Base-by-base conservation (phyloP, 2,113 vertebrate species). In the Rhegmatorhina hoffmannsi region DNA sequence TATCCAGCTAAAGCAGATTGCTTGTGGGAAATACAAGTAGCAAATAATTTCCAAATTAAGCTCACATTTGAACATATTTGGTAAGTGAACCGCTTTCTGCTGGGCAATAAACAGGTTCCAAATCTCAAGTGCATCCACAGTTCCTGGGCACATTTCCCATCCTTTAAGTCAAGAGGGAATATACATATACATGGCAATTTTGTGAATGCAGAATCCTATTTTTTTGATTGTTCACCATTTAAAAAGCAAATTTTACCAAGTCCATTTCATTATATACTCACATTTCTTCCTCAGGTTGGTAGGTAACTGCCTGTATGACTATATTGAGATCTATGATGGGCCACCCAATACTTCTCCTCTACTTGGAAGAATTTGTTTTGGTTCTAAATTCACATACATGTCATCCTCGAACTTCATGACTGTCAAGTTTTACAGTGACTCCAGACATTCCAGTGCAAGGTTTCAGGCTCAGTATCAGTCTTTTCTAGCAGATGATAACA, bases 391-490 rank as follows among this genome's bases (percentile, higher is more conserved):
- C 17, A 93, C 78, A 0, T 97, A 97, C 81, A 97, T 60, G 1
- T 98, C 98, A 3, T 96, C 97, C 1, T 98, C 97, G 13, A 98
- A 98, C 84, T 96, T 98, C 44, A 66, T 98, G 91, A 89, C 96
- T 3, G 19, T 98, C 17, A 97, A 59, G 58, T 98, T 98, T 64
- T 38, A 49, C 81, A 96, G 95, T 1, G 94, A 97, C 13, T 13
- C 34, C 55, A 96, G 76, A 34, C 0, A 97, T 23, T 95, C 94
- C 1, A 26, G 0, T 6, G 85, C 24, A 31, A 97, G 97, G 2
- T 98, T 98, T 82, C 18, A 0, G 36, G 98, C 96, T 2, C 29
- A 43, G 1, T 98, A 97, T 75, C 87, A 81, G 11, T 93, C 97
- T 4, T 62, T 95, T 40, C 21, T 44, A n/a, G 73, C 81, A 84